These are phyloP conservation scores for Staurois parvus DNA, from an alignment of 2,797 vertebrate genomes.

Conservation along the genomic window DNA sequence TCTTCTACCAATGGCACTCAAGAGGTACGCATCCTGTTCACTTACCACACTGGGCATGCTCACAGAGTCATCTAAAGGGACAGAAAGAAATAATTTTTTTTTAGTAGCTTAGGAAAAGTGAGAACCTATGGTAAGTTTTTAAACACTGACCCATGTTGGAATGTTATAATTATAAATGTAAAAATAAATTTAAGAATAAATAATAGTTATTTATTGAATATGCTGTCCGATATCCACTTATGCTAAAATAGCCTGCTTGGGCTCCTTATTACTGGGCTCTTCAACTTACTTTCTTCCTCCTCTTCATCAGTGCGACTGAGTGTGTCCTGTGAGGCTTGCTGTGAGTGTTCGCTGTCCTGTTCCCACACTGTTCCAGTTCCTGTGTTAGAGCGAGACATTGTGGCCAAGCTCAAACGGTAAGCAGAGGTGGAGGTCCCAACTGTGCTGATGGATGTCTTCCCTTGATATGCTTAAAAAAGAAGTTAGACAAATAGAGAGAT, in stretches of 20 bases:
- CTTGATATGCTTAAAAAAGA: slow-evolving; percentile 89
- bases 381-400: slow-evolving; percentile 98
- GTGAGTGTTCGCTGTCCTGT: slow-evolving; percentile 96
- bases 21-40: slow-evolving; percentile 94
- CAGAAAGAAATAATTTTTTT: not conserved
- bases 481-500: not conserved
- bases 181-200: not conserved
- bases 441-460: slow-evolving; percentile 96
- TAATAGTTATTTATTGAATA: not conserved
- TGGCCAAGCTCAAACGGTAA: slow-evolving; percentile 94
- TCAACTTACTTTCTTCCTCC: slow-evolving; percentile 93
- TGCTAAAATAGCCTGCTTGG: not conserved
- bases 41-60: slow-evolving; percentile 99
- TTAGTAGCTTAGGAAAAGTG: no score
- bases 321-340: slow-evolving; percentile 96
- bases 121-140: no score
- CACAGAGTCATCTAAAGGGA: slow-evolving; percentile 88
- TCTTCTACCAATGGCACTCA: slow-evolving; percentile 87
- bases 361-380: slow-evolving; percentile 98
- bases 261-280: not conserved
- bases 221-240: no score
- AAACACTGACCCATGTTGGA: no score
- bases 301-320: slow-evolving; percentile 96
- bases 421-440: slow-evolving; percentile 96
- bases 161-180: not conserved